These are phyloP conservation scores for Sorex fumeus DNA, from an alignment of 2,113 vertebrate genomes.

Conservation along the genomic window DNA sequence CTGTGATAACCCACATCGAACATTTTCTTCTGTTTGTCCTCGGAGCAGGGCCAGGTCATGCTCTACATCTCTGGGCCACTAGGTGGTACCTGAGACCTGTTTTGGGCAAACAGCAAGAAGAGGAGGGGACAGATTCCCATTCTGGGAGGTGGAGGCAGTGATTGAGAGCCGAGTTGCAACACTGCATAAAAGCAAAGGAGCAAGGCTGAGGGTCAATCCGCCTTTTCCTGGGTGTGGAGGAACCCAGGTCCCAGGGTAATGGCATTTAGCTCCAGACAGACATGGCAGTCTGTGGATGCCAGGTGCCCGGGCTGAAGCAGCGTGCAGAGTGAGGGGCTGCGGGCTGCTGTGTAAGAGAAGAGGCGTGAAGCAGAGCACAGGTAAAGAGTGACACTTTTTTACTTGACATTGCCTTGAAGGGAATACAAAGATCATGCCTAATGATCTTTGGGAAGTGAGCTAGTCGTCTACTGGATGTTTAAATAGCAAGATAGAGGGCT, in stretches of 20 bases:
- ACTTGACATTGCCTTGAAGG: conserved; percentile 33
- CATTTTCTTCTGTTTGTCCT: too few relatives aligned
- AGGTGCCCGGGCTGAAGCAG: conserved; percentile 62
- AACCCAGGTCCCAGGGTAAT: conserved; percentile 59
- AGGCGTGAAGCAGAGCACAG: conserved; percentile 62
- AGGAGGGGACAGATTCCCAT: background rate
- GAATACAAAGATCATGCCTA: background rate
- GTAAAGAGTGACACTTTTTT: conserved; percentile 82
- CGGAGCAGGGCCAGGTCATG: too few relatives aligned
- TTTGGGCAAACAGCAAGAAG: conserved; percentile 61
- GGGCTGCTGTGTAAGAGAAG: conserved; percentile 64
- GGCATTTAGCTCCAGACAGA: conserved; percentile 36
- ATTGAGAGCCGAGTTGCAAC: background rate
- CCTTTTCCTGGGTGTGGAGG: conserved; percentile 49
- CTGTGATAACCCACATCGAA: too few relatives aligned
- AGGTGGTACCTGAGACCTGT: conserved; percentile 84
- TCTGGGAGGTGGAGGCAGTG: background rate
- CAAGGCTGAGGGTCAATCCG: background rate
- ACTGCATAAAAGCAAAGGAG: conserved; percentile 18
- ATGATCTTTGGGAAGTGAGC: background rate
- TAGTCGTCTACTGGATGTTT: background rate
- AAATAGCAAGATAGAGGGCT: background rate
- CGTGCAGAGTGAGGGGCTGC: conserved; percentile 59
- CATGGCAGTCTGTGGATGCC: conserved; percentile 43
- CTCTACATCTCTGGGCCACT: conserved; percentile 73